Conservation (phyloP, 2,888 invertebrate genomes). For the Siphlonurus alternatus region DNA sequence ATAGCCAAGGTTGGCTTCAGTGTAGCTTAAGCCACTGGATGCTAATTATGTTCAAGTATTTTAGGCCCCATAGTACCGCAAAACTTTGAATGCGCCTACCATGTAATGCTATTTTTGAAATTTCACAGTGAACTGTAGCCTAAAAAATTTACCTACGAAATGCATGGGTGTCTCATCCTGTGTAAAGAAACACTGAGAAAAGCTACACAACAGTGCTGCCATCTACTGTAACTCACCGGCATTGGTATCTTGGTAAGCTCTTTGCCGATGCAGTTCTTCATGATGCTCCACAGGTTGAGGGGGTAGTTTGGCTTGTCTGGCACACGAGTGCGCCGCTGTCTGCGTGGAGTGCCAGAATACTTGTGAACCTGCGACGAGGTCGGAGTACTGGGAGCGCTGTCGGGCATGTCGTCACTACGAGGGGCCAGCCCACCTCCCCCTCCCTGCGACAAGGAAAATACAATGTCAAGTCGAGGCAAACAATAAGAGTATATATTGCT, state of each 20-base stretch:
- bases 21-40: too few species aligned
- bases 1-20: too few species aligned
- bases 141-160: too few species aligned
- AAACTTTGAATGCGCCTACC: too few species aligned
- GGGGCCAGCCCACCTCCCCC: not conserved
- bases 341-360: constrained; percentile 25
- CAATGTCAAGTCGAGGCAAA: not conserved
- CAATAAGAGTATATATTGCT: too few species aligned
- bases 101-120: too few species aligned
- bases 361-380: not conserved
- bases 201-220: too few species aligned
- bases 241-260: constrained; percentile 98
- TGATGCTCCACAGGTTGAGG: constrained; percentile 94
- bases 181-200: too few species aligned
- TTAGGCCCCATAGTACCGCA: too few species aligned
- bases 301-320: constrained; percentile 91
- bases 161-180: too few species aligned
- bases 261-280: constrained; percentile 99
- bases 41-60: too few species aligned
- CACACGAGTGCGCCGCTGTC: constrained; percentile 57
- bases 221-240: constrained; percentile 72
- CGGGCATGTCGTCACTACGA: not conserved
- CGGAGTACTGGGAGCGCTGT: not conserved
- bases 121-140: too few species aligned
- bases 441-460: not conserved